Base-by-base conservation (phyloP, 2,797 vertebrate genomes). In the Ctenopoma kingsleyae region DNA sequence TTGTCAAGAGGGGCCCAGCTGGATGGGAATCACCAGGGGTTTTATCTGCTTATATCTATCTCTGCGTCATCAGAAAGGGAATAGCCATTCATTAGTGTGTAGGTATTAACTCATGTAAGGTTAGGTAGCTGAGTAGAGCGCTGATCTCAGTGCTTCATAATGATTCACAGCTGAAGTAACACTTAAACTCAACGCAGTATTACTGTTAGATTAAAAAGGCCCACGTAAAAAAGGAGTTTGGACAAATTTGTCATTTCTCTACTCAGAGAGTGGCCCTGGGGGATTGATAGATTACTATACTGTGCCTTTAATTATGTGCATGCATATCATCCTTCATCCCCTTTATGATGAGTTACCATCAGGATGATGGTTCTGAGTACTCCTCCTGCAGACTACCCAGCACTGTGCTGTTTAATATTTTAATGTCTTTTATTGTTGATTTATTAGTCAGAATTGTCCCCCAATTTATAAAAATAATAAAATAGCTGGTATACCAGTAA, bases 1-100 rank as follows among this genome's bases (percentile, higher is more conserved):
- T 56, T 73, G 47, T 67, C 44, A 59, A 52, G 49, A 40, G 57
- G 36, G 54, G 48, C 43, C 12, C 32, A 35, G 17, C 30, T 41
- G 23, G 17, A 46, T 7, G 5, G 49, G 51, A 62, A 67, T 54
- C 3, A 68, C 30, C 35, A 32, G 10, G 57, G 54, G 13, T 54
- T 49, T 76, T 64, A 81, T 32, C 49, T n/a, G 23, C 58, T 19
- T 46, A 22, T 44, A 5, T 63, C 35, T 16, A 56, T 74, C 4
- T 73, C 51, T 25, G 38, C 57, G 41, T 52, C 40, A 49, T 44
- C 22, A 36, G 27, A 6, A 65, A 50, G 7, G 58, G 40, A 43
- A 69, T 5, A 30, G 22, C n/a, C 16, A 17, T 40, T 12, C 38
- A 23, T 30, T 67, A 46, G 35, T 41, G 20, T 22, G 43, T 6